Percentiles rank a stretch among this genome's conserved stretches.
phyloP scores from a whole-genome alignment of 1,140 invertebrate species.

The Drosophila rufa region DNA sequence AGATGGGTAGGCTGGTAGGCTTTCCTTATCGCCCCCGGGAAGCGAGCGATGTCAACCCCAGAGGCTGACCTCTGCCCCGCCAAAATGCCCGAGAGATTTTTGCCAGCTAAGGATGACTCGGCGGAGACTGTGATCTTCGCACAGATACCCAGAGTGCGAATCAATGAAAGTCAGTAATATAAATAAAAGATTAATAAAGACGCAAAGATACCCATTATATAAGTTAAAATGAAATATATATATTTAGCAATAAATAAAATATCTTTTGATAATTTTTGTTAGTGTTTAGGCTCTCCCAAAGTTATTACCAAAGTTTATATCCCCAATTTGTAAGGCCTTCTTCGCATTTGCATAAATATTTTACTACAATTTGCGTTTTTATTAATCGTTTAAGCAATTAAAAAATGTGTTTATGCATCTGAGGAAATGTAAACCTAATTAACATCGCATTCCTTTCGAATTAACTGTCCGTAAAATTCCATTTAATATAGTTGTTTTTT shows the following conservation, averaged over 20 bases:
- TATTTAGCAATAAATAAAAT: no score
- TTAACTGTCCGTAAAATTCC: conserved; percentile 7
- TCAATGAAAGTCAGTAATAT: background rate
- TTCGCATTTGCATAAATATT: background rate
- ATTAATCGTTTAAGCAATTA: background rate
- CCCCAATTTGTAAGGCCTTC: background rate
- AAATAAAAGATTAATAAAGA: background rate
- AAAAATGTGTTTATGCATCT: conserved; percentile 4
- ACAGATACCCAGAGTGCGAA: background rate
- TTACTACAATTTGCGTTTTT: background rate
- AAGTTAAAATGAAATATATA: no score
- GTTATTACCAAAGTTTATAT: background rate
- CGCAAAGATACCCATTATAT: background rate
- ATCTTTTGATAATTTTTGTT: no score
- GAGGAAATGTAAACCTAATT: background rate
- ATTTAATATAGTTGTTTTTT: background rate
- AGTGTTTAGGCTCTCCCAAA: no score
- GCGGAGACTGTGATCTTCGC: background rate
- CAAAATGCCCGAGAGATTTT: background rate
- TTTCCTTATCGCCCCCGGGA: conserved; percentile 1
- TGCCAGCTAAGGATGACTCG: conserved; percentile 12
- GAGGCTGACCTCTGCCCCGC: background rate
- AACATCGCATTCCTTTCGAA: background rate
- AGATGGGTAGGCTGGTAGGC: no score
- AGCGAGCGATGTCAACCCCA: background rate